Evolutionary conservation across 2,797 vertebrate species (phyloP), one percentile per base, ranked within the genome.

Genomic region (Nannoperca obscura): DNA sequence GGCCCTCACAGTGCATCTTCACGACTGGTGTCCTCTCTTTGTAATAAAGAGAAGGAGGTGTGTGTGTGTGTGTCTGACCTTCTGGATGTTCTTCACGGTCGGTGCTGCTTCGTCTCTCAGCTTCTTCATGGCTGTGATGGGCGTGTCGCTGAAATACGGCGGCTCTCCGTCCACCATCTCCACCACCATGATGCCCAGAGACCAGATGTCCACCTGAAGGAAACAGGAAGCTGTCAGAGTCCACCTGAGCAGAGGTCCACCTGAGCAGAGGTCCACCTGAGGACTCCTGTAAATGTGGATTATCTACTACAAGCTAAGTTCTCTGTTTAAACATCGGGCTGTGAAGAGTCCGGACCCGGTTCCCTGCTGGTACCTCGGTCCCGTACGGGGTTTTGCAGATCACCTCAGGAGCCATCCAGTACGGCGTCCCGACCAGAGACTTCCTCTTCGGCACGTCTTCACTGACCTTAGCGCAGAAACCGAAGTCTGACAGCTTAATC

Each of bases 161-260:
- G 98, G 98, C 74, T 99, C 98, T 77, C 98, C 97, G 1, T 99
- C 97, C 70, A 99, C 96, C 97, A 99, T 99, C 93, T 99, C 97
- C 85, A 99, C 97, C 90, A 99, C 97, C 98, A 99, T 99, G 91
- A 99, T 97, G 27, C 98, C 98, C 92, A 99, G 90, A 74, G 98
- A 99, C 98, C 98, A 99, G 82, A 99, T 94, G 74, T 99, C 97
- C 92, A 98, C 97, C 97, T 98, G 85, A 55, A n/a, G 22, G 22
- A 46, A 11, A 57, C 32, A 55, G 59, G 34, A 71, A 22, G 44
- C 24, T 1, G 27, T 74, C 38, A 65, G 22, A 38, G 14, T 6
- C 40, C 42, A 63, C 58, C 24, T 6, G 5, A 30, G 34, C 24
- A 22, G 42, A 27, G 24, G 14, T 6, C 40, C 42, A 63, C 58